phyloP scores from a whole-genome alignment of 2,113 vertebrate genomes.

The Potamarius usumacintae region DNA sequence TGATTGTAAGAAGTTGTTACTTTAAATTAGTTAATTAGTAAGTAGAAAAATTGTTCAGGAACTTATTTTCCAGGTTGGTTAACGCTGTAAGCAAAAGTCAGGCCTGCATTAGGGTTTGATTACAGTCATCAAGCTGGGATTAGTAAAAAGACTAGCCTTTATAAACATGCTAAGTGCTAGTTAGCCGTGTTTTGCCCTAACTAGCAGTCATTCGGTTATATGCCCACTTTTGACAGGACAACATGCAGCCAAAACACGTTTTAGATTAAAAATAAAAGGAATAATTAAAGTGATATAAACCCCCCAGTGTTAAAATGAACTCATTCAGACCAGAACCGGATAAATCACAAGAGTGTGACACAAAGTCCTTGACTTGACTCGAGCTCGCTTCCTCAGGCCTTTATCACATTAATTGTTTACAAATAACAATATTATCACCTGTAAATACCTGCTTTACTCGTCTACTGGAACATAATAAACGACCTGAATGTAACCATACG shows the following conservation, averaged over 20 bases:
- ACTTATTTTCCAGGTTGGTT: not conserved
- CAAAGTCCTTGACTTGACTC: constrained; percentile 75
- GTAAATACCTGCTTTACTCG: rapidly evolving
- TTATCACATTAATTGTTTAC: not conserved
- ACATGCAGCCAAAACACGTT: not conserved
- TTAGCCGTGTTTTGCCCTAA: not conserved
- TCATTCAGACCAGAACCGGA: not conserved
- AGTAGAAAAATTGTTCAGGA: not conserved
- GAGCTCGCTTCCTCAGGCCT: constrained; percentile 49
- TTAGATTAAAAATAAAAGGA: not conserved
- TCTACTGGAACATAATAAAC: not conserved
- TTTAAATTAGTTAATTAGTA: not conserved
- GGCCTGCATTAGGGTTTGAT: not conserved
- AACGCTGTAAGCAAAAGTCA: not conserved
- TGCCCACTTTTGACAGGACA: not conserved
- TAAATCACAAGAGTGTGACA: constrained; percentile 54
- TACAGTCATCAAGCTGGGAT: not conserved
- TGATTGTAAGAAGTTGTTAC: not conserved
- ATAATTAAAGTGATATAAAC: not conserved
- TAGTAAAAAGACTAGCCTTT: not conserved
- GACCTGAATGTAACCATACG: not conserved
- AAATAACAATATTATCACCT: not conserved
- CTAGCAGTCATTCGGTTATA: not conserved
- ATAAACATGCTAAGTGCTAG: not conserved
- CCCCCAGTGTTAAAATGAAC: not conserved